Percentiles rank a stretch among this genome's conserved stretches.
phyloP scores from a whole-genome alignment of 30 jellyfish, hydroid and myxozoan species.

The Turritopsis dohrnii region DNA sequence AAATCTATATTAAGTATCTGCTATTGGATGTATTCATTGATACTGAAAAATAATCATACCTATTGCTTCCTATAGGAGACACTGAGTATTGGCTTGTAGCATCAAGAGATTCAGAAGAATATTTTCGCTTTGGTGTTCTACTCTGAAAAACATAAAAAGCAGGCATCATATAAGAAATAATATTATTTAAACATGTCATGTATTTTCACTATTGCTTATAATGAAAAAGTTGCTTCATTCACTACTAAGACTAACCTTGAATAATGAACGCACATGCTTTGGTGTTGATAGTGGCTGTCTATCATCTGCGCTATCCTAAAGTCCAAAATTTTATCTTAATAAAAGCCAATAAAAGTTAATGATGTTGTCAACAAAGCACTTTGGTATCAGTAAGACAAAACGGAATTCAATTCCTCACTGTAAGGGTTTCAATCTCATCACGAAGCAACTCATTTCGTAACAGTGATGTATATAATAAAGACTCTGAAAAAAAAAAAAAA shows the following conservation, averaged over 20 bases:
- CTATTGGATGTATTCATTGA: not conserved
- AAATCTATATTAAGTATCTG: not conserved
- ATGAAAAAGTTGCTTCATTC: too few relatives aligned
- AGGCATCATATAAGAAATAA: not conserved
- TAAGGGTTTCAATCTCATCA: constrained; percentile 59
- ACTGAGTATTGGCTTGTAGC: constrained; percentile 64
- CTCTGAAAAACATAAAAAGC: constrained; percentile 14
- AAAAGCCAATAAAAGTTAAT: too few relatives aligned
- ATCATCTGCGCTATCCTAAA: constrained; percentile 53
- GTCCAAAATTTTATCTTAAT: not conserved
- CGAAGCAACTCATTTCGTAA: constrained; percentile 62
- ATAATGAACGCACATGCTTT: constrained; percentile 42
- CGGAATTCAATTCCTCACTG: constrained; percentile 16
- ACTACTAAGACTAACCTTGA: constrained; percentile 48
- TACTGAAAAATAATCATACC: constrained; percentile 24
- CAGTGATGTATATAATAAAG: constrained; percentile 40
- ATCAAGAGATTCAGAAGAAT: constrained; percentile 56
- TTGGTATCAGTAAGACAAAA: not conserved
- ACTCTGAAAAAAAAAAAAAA: constrained; percentile 28
- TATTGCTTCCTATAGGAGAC: constrained; percentile 72
- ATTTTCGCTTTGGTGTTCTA: constrained; percentile 45
- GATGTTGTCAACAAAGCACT: not conserved
- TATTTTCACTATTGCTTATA: too few relatives aligned
- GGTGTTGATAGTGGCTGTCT: constrained; percentile 81
- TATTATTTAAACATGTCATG: not conserved